These are phyloP conservation scores for Morus bassanus DNA, from an alignment of 2,797 vertebrate genomes.

Conservation along the genomic window DNA sequence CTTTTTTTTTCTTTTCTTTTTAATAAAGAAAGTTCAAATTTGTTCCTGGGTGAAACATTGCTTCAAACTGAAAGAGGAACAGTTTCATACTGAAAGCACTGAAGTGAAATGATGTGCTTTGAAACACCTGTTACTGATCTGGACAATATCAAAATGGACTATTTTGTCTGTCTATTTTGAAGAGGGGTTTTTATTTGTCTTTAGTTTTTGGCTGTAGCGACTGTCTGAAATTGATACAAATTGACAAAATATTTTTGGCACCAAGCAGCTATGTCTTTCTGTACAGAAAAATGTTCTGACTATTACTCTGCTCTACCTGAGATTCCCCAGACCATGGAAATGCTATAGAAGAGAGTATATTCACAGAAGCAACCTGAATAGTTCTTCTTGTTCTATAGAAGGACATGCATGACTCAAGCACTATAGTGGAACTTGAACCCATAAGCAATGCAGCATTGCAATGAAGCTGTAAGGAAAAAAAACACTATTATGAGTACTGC, in stretches of 20 bases:
- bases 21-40: neutral
- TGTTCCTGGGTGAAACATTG: neutral
- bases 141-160: neutral
- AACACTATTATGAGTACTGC: neutral
- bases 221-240: neutral
- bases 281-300: neutral
- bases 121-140: neutral
- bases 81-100: neutral
- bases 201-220: neutral
- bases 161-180: neutral
- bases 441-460: neutral
- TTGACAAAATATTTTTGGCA: neutral
- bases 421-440: neutral
- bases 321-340: neutral
- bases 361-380: neutral
- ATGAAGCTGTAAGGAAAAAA: neutral
- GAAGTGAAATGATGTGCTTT: neutral
- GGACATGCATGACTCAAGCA: neutral
- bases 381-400: neutral
- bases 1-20: neutral
- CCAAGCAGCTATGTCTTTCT: neutral
- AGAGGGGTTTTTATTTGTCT: neutral
- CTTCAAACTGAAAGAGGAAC: neutral
- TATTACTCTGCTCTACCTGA: neutral
- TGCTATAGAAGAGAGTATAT: neutral